phyloP scores from a whole-genome alignment of 2,113 vertebrate genomes.

The Scomber japonicus region DNA sequence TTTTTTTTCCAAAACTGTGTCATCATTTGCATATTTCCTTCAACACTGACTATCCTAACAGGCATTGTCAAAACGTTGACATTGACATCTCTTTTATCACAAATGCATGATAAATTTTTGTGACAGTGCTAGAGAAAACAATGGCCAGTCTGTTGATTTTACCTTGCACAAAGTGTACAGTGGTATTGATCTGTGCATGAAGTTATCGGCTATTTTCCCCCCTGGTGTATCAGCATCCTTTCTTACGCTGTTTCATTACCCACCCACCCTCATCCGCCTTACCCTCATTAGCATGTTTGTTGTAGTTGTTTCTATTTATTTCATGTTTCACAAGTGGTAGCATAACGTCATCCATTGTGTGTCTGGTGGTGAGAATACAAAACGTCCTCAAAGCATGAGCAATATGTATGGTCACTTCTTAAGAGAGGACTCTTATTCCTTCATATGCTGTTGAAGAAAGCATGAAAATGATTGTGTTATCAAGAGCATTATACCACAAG shows the following conservation, averaged over 20 bases:
- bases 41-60: background rate
- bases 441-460: constrained; percentile 61
- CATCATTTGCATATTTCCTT: constrained; percentile 21
- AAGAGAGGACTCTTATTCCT: constrained; percentile 35
- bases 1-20: constrained; percentile 16
- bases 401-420: constrained; percentile 67
- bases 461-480: constrained; percentile 67
- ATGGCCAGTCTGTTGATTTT: constrained; percentile 33
- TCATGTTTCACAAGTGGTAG: constrained; percentile 33
- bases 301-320: constrained; percentile 63
- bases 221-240: constrained; percentile 43
- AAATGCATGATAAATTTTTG: constrained; percentile 69
- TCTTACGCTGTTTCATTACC: constrained; percentile 43
- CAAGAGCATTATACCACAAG: constrained; percentile 21
- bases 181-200: constrained; percentile 73
- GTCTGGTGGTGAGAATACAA: constrained; percentile 53
- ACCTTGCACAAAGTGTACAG: constrained; percentile 37
- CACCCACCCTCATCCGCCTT: background rate
- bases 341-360: constrained; percentile 58
- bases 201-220: constrained; percentile 29
- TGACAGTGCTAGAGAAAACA: constrained; percentile 48
- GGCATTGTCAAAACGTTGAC: background rate
- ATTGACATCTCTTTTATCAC: constrained; percentile 17
- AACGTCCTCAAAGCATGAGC: constrained; percentile 77
- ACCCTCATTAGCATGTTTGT: constrained; percentile 66